Conservation (phyloP, 2,797 vertebrate species). For the Catamblyrhynchus diadema region DNA sequence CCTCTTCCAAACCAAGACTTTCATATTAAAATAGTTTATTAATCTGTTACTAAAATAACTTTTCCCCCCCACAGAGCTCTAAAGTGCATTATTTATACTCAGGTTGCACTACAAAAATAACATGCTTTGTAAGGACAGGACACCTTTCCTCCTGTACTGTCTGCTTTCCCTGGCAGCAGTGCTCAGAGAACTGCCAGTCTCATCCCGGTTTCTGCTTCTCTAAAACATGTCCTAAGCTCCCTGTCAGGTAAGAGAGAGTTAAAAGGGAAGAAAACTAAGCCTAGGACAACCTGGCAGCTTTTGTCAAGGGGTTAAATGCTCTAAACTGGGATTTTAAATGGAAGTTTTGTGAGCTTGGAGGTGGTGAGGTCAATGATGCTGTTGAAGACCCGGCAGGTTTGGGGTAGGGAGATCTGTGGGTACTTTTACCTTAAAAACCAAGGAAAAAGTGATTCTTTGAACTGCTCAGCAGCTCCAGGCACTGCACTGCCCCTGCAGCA, state of each 20-base stretch:
- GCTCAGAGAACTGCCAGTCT: not conserved
- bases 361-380: not conserved
- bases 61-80: not conserved
- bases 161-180: not conserved
- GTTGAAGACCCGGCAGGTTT: not conserved
- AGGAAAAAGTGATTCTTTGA: not conserved
- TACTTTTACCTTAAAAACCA: not conserved
- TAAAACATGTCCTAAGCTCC: not conserved
- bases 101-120: constrained; percentile 16
- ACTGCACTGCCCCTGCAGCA: not conserved
- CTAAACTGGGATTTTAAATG: not conserved
- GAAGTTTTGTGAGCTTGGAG: not conserved
- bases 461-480: not conserved
- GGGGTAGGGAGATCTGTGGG: not conserved
- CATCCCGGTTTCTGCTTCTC: not conserved
- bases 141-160: not conserved
- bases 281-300: not conserved
- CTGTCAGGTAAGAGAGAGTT: not conserved
- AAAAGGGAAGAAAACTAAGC: not conserved
- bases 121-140: not conserved
- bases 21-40: constrained; percentile 80
- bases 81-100: constrained; percentile 68
- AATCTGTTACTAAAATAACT: constrained; percentile 69
- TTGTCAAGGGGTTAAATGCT: not conserved
- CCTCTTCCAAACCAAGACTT: not conserved